Percentiles rank a stretch among this genome's conserved stretches.
phyloP scores from a whole-genome alignment of 1,140 invertebrate species.

The Pogonognathellus flavescens region DNA sequence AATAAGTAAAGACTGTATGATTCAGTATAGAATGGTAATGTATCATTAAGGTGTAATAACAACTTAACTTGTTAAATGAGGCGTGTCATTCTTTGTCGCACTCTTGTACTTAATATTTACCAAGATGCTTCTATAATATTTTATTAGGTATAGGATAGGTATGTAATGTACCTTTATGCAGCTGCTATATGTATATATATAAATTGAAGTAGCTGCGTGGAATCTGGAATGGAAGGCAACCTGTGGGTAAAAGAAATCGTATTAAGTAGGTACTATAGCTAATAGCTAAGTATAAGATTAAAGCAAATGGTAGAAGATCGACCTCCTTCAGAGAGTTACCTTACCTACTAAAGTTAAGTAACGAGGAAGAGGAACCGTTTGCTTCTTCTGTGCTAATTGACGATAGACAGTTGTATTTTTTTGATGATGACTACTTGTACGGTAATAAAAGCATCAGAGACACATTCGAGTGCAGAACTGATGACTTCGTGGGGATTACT shows the following conservation, averaged over 20 bases:
- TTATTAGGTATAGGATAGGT: too few species aligned
- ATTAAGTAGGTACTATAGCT: background rate
- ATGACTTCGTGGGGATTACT: constrained; percentile 12
- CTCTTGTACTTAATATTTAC: too few species aligned
- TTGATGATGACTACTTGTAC: background rate
- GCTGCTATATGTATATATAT: too few species aligned
- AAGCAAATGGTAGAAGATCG: constrained; percentile 8
- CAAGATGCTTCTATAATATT: too few species aligned
- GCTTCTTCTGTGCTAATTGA: constrained; percentile 20
- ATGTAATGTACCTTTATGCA: too few species aligned
- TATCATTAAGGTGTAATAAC: too few species aligned
- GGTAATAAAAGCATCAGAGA: background rate
- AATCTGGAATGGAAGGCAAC: too few species aligned
- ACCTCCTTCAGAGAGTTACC: constrained; percentile 42
- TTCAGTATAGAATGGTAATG: too few species aligned
- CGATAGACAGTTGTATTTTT: constrained; percentile 16
- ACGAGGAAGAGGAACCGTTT: constrained; percentile 40
- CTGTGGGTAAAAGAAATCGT: background rate
- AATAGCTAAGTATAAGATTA: background rate
- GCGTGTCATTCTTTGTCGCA: too few species aligned
- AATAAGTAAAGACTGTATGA: too few species aligned
- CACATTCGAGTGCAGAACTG: constrained; percentile 10
- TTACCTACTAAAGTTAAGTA: constrained; percentile 14
- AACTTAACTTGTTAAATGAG: too few species aligned
- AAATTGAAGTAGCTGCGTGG: too few species aligned